Evolutionary conservation across 2,888 invertebrate genomes (phyloP), one percentile per base, ranked within the genome.

Genomic region (Trileptium ribeirensis): DNA sequence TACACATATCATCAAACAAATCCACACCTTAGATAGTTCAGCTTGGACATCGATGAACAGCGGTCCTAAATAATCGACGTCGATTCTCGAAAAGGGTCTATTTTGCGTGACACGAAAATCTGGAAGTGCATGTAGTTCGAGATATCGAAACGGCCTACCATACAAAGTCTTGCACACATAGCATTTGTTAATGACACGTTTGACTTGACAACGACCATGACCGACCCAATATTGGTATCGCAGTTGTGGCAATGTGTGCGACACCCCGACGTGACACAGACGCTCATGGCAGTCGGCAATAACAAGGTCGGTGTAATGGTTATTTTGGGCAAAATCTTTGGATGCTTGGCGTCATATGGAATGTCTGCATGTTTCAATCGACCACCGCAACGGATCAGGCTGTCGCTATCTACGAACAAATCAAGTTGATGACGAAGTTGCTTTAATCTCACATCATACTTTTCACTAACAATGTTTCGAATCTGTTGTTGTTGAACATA

Each of bases 1-100:
- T 0, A 89, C 87, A 85, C 89, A 90, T 0, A 89, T 89, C 80
- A 87, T 87, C 1, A 90, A 67, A 24, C 85, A 84, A n/a, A 89
- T 85, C 86, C 87, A 89, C 0, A 75, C 39, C 67, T 86, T 86
- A 3, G 40, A n/a, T 1, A 83, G 85, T 77, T 87, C 87, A 15
- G n/a, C 15, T 24, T 84, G 82, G 29, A 81, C 83, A 80, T 82
- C 85, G 19, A 88, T 81, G 38, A 79, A 83, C 24, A 89, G 67
- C 0, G 89, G 89, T 0, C 89, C 89, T 1, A 87, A 86, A 64
- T 89, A 85, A 82, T 89, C 89, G 0, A 89, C 82, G 2, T 88
- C 89, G 0, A 82, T 83, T 0, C 87, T 33, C 36, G 34, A 3
- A 37, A 81, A 81, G 1, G 81, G 77, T 34, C 3, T 24, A 19